These are phyloP conservation scores for Muscicapa adusta DNA, from an alignment of 2,113 vertebrate genomes.

Conservation along the genomic window DNA sequence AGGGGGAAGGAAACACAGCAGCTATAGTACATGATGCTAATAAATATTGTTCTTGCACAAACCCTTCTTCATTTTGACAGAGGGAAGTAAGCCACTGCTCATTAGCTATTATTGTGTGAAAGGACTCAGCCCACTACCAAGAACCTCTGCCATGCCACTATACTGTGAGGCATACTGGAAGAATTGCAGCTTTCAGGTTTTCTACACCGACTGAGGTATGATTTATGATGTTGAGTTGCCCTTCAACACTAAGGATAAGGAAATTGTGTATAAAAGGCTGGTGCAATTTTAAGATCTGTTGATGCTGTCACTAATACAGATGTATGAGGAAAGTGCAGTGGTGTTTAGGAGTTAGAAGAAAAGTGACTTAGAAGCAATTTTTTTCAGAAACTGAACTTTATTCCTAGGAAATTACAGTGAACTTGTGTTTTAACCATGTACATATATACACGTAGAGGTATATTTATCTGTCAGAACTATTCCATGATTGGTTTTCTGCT, in stretches of 20 bases:
- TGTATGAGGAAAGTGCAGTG: neutral
- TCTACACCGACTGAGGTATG: neutral
- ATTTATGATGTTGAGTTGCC: neutral
- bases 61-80: neutral
- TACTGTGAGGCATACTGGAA: neutral
- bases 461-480: neutral
- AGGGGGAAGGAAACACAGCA: neutral
- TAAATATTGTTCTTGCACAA: neutral
- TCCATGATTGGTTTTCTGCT: neutral
- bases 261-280: neutral
- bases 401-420: neutral
- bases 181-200: neutral
- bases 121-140: neutral
- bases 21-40: neutral
- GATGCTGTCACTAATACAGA: neutral
- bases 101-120: neutral
- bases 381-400: neutral
- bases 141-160: neutral
- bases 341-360: neutral
- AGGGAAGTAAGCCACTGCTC: neutral
- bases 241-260: neutral
- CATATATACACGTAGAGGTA: rapidly evolving
- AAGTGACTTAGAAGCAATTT: neutral
- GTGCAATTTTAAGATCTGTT: neutral
- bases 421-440: neutral